Conservation (phyloP, 2,113 vertebrate species). For the Oncorhynchus clarkii region DNA sequence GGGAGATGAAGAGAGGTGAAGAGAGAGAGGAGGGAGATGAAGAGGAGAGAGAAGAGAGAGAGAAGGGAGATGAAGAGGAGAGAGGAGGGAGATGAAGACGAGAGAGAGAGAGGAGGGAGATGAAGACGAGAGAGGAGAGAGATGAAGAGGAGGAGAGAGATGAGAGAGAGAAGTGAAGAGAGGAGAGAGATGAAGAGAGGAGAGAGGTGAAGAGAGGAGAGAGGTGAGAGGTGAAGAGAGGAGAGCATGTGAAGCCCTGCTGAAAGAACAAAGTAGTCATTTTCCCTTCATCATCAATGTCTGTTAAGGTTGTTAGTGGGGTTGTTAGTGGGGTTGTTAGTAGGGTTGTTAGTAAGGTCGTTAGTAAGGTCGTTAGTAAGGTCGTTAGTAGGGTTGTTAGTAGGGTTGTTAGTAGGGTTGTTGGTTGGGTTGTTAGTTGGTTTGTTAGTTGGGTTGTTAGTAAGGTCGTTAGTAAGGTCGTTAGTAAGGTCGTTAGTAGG, state of each 20-base stretch:
- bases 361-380: too few species aligned
- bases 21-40: not conserved
- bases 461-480: too few species aligned
- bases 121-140: not conserved
- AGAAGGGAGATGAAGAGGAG: not conserved
- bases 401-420: too few species aligned
- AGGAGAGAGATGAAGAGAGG: not conserved
- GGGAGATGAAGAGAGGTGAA: not conserved
- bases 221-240: not conserved
- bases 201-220: slow-evolving; percentile 1
- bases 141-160: not conserved
- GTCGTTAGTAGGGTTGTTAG: too few species aligned
- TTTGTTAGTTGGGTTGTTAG: too few species aligned
- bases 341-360: too few species aligned
- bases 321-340: too few species aligned
- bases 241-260: slow-evolving; percentile 8
- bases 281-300: slow-evolving; percentile 41
- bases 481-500: too few species aligned
- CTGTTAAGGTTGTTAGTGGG: not conserved
- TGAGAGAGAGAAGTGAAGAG: not conserved
- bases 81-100: too few species aligned
- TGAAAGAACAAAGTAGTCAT: slow-evolving; percentile 53
- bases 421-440: too few species aligned
- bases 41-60: too few species aligned
- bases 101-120: not conserved